Conservation (phyloP, 2,797 vertebrate genomes). For the Urophycis tenuis region DNA sequence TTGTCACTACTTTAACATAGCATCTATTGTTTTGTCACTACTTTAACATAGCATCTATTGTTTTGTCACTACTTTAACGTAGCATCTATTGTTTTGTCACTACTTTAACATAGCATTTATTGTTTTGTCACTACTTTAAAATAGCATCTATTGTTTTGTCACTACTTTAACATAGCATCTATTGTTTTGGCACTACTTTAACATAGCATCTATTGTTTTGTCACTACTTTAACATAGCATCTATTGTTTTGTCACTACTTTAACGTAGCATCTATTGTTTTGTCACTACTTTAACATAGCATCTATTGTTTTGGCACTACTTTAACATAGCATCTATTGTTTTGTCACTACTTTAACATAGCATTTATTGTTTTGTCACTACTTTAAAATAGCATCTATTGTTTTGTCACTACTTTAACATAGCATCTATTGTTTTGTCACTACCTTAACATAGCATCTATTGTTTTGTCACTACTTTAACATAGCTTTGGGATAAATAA, state of each 20-base stretch:
- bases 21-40: slow-evolving; percentile 34
- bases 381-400: slow-evolving; percentile 35
- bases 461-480: too few species aligned
- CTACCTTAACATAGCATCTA: slow-evolving; percentile 34
- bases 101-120: slow-evolving; percentile 34
- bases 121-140: slow-evolving; percentile 37
- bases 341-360: slow-evolving; percentile 38
- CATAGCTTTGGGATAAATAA: slow-evolving; percentile 8
- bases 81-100: slow-evolving; percentile 36
- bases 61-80: slow-evolving; percentile 38
- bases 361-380: slow-evolving; percentile 34
- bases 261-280: slow-evolving; percentile 37
- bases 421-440: slow-evolving; percentile 36
- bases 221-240: slow-evolving; percentile 37
- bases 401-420: slow-evolving; percentile 38
- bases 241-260: slow-evolving; percentile 34
- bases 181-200: slow-evolving; percentile 35
- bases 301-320: slow-evolving; percentile 34
- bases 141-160: slow-evolving; percentile 36
- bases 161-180: slow-evolving; percentile 35
- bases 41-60: slow-evolving; percentile 36
- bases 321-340: slow-evolving; percentile 36
- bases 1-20: slow-evolving; percentile 38
- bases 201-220: slow-evolving; percentile 37
- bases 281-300: slow-evolving; percentile 37